phyloP scores from a whole-genome alignment of 2,113 vertebrate species.

The Anoplopoma fimbria region DNA sequence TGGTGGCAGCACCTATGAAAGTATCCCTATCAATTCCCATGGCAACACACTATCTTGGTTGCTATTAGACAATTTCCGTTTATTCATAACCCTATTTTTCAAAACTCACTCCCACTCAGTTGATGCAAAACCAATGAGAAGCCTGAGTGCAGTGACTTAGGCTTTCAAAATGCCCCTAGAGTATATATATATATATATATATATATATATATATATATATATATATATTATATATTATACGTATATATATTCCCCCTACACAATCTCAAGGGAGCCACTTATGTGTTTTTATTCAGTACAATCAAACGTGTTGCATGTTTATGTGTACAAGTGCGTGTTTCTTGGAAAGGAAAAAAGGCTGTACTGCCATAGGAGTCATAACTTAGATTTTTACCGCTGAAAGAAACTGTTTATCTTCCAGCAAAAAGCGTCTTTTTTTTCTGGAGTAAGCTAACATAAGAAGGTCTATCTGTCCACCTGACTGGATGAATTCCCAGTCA shows the following conservation, averaged over 20 bases:
- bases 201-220: no score
- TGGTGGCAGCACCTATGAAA: neutral
- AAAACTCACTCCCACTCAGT: constrained; percentile 51
- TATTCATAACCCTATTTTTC: constrained; percentile 14
- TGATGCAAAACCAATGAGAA: constrained; percentile 43
- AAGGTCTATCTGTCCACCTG: neutral
- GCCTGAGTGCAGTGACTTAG: constrained; percentile 33
- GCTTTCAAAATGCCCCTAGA: constrained; percentile 31
- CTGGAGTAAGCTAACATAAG: neutral
- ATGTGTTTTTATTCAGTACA: constrained; percentile 42
- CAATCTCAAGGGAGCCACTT: constrained; percentile 40
- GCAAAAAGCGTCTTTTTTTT: neutral
- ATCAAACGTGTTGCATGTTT: constrained; percentile 14
- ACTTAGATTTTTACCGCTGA: neutral
- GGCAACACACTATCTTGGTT: constrained; percentile 26
- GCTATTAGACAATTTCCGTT: constrained; percentile 33
- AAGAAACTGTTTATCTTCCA: neutral
- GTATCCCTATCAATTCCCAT: constrained; percentile 15
- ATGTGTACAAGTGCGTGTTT: neutral
- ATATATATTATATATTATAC: constrained; percentile 13
- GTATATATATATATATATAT: neutral
- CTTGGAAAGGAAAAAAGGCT: constrained; percentile 2
- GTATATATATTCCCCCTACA: constrained; percentile 58
- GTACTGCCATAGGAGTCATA: neutral
- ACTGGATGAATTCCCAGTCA: constrained; percentile 13